These are phyloP conservation scores for Aphelenchoides bicaudatus DNA, from an alignment of 2,888 invertebrate genomes.

Conservation along the genomic window DNA sequence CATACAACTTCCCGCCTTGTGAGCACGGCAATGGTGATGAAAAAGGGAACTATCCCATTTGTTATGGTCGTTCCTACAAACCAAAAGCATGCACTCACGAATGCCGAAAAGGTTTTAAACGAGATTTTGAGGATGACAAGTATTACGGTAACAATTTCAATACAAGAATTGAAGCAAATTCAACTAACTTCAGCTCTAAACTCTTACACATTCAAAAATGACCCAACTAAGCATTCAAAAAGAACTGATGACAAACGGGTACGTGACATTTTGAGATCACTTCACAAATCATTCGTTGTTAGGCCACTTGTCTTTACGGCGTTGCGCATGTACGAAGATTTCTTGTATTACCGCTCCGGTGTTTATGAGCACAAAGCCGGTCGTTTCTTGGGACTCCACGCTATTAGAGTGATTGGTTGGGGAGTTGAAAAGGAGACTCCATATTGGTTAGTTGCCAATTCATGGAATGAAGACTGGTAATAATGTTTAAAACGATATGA, in stretches of 20 bases:
- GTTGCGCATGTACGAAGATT: constrained; percentile 8
- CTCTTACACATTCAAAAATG: constrained; percentile 8
- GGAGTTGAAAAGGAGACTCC: constrained; percentile 72
- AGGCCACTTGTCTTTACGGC: constrained; percentile 11
- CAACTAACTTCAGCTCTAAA: too few species aligned
- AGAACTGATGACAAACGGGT: constrained; percentile 14
- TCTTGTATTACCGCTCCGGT: constrained; percentile 6
- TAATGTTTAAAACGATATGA: background rate
- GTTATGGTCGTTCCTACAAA: background rate
- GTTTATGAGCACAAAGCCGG: constrained; percentile 69
- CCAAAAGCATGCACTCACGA: constrained; percentile 15
- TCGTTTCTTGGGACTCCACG: constrained; percentile 72
- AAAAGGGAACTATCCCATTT: constrained; percentile 6
- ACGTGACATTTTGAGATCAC: too few species aligned
- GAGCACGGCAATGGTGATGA: constrained; percentile 74
- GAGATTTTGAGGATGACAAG: constrained; percentile 11
- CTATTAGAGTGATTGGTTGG: constrained; percentile 80
- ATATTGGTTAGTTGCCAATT: constrained; percentile 85
- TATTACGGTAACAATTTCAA: constrained; percentile 15
- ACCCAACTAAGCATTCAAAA: background rate
- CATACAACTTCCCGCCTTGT: constrained; percentile 79
- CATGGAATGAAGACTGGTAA: constrained; percentile 71
- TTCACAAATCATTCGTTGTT: too few species aligned
- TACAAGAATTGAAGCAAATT: too few species aligned
- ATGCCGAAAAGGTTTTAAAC: background rate